Conservation (phyloP, 2,113 vertebrate genomes). For the Sorex araneus region DNA sequence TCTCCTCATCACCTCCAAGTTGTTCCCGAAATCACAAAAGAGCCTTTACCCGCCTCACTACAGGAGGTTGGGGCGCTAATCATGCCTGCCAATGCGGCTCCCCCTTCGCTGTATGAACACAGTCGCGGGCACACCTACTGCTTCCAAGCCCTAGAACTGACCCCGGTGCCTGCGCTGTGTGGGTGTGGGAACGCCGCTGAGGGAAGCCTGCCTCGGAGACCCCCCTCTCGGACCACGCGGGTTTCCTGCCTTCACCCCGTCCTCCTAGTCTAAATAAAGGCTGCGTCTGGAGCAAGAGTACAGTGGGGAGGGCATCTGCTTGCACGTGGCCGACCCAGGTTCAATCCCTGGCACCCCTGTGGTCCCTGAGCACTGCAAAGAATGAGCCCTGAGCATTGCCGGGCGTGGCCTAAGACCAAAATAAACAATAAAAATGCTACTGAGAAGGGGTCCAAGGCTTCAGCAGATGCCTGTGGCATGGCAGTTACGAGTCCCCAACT, state of each 20-base stretch:
- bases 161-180: not conserved
- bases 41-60: accelerated
- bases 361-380: not conserved
- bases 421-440: not conserved
- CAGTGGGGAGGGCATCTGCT: too few relatives aligned
- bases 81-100: accelerated
- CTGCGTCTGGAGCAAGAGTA: too few relatives aligned
- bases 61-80: not conserved
- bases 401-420: not conserved
- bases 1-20: not conserved
- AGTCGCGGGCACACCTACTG: not conserved
- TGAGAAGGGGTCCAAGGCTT: not conserved
- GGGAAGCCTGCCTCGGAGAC: not conserved
- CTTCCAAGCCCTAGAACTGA: not conserved
- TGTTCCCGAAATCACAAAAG: not conserved
- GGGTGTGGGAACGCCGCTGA: not conserved
- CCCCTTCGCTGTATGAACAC: not conserved
- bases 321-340: not conserved
- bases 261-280: too few relatives aligned
- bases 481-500: not conserved
- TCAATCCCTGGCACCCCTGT: not conserved
- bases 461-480: accelerated
- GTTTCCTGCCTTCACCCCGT: too few relatives aligned
- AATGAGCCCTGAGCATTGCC: too few relatives aligned
- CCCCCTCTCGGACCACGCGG: too few relatives aligned